phyloP scores from a whole-genome alignment of 1,140 invertebrate species.

The Megalopta genalis region DNA sequence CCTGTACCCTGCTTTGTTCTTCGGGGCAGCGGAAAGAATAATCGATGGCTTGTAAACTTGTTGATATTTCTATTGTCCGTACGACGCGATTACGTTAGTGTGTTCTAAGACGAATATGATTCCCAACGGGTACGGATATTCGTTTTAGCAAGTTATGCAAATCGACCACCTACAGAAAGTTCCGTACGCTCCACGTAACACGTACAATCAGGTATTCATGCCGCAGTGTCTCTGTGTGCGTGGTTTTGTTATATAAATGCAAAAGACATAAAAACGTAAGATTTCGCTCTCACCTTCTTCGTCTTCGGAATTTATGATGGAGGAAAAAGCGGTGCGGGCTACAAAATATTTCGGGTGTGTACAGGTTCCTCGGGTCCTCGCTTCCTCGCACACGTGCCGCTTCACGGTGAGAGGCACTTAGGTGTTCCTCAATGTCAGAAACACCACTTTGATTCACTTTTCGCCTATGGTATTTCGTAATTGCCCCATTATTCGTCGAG shows the following conservation, averaged over 20 bases:
- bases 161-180: conserved; percentile 23
- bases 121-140: not conserved
- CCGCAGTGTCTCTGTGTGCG: not conserved
- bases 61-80: too few relatives aligned
- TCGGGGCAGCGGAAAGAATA: not conserved
- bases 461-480: conserved; percentile 28
- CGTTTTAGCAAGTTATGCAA: conserved; percentile 20
- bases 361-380: not conserved
- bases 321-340: not conserved
- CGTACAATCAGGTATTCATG: conserved; percentile 1
- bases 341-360: not conserved
- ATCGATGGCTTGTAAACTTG: not conserved
- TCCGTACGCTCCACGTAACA: conserved; percentile 9
- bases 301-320: conserved; percentile 7
- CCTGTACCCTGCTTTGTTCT: not conserved
- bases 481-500: conserved; percentile 2
- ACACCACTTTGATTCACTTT: conserved; percentile 18
- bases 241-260: conserved; percentile 30
- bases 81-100: not conserved
- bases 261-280: conserved; percentile 4
- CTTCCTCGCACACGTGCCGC: conserved; percentile 1
- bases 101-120: not conserved
- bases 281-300: not conserved
- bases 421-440: conserved; percentile 31
- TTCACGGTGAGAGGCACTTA: not conserved